A percentile compares a stretch with the other conserved stretches of the same genome.
These are phyloP conservation scores for Pseudopleuronectes americanus DNA, from an alignment of 2,797 vertebrate species.

Conservation along the genomic window DNA sequence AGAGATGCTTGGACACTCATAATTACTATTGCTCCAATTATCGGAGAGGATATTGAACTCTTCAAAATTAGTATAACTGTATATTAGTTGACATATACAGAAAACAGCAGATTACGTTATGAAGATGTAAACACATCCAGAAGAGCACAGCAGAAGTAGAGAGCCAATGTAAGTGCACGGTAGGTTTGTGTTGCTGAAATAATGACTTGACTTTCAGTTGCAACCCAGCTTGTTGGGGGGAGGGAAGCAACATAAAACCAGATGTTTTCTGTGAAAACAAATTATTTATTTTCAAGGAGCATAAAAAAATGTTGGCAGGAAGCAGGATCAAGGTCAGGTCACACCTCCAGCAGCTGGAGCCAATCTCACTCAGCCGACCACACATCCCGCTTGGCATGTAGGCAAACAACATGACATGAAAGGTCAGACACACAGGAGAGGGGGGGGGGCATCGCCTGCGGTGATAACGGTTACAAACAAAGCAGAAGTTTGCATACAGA, in stretches of 20 bases:
- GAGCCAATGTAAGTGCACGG: too few relatives aligned
- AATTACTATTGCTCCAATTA: neutral
- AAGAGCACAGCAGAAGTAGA: too few relatives aligned
- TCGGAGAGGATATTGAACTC: neutral
- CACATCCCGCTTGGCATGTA: neutral
- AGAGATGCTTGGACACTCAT: neutral
- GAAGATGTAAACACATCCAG: neutral
- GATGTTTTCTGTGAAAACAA: neutral
- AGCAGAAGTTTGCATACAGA: neutral
- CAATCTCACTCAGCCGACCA: neutral
- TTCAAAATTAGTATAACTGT: neutral
- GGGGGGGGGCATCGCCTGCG: neutral
- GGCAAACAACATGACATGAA: neutral
- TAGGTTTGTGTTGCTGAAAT: neutral
- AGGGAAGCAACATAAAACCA: neutral
- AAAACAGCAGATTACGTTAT: neutral
- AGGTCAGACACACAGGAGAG: neutral
- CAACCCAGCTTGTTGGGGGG: neutral
- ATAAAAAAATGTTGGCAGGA: neutral
- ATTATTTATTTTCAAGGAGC: neutral
- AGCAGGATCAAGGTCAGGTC: neutral
- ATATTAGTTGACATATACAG: neutral
- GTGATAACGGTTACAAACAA: neutral
- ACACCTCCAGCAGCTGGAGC: slow-evolving; percentile 2
- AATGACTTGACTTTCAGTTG: neutral